Conservation (phyloP, 2,113 vertebrate genomes). For the Propithecus coquereli region DNA sequence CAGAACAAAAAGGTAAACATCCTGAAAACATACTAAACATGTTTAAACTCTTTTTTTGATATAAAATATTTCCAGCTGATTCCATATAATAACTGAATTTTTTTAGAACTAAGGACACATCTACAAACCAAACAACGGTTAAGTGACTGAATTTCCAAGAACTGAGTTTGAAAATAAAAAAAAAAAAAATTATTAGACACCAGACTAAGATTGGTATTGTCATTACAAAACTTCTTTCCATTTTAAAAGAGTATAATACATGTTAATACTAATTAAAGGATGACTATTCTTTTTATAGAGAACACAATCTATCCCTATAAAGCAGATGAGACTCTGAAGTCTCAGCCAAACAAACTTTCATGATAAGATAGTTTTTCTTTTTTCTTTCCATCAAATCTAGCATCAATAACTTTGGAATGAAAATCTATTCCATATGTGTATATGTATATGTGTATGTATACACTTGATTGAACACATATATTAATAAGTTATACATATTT, state of each 20-base stretch:
- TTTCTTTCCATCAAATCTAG: neutral
- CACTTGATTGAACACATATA: neutral
- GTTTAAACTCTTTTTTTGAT: neutral
- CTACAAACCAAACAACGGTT: slow-evolving; percentile 25
- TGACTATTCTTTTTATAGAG: neutral
- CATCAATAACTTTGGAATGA: neutral
- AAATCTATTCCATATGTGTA: neutral
- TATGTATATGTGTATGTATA: neutral
- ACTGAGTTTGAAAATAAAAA: slow-evolving; percentile 3
- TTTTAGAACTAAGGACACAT: slow-evolving; percentile 15
- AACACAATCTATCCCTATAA: neutral
- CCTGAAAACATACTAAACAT: neutral
- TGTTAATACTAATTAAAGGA: neutral
- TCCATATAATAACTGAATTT: slow-evolving; percentile 36
- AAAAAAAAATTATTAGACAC: neutral
- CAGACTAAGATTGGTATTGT: neutral
- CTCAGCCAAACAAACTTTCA: neutral
- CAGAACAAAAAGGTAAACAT: slow-evolving; percentile 54
- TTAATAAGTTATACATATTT: neutral
- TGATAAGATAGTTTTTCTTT: neutral
- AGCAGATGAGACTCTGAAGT: neutral
- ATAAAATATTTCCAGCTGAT: slow-evolving; percentile 52
- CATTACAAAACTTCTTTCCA: neutral
- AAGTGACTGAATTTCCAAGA: neutral
- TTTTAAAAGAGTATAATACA: neutral